These are phyloP conservation scores for Drosophila athabasca DNA, from an alignment of 1,140 invertebrate genomes.

Conservation along the genomic window DNA sequence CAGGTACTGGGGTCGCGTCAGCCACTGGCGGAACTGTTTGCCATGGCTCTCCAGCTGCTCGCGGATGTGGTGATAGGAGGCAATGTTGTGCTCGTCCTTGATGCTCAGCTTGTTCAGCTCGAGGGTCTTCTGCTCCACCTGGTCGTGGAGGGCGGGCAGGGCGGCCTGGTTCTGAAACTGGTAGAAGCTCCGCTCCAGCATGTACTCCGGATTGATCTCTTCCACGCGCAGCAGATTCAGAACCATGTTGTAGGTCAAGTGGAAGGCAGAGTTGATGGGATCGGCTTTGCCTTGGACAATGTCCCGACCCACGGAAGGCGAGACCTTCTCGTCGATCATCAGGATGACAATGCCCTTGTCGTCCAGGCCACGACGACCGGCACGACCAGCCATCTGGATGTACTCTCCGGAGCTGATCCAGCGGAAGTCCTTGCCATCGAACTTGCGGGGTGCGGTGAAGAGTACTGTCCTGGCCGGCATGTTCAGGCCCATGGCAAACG, in stretches of 20 bases:
- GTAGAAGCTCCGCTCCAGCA: slow-evolving; percentile 99
- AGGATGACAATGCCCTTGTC: slow-evolving; percentile 99
- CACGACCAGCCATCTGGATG: slow-evolving; percentile 99
- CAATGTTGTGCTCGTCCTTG: slow-evolving; percentile 90
- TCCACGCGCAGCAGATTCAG: slow-evolving; percentile 98
- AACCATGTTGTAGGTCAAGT: slow-evolving; percentile 99
- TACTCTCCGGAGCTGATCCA: slow-evolving; percentile 98
- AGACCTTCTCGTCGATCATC: slow-evolving; percentile 99
- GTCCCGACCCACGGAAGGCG: slow-evolving; percentile 91
- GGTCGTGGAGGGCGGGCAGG: slow-evolving; percentile 94
- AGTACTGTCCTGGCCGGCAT: slow-evolving; percentile 99
- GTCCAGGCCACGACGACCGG: slow-evolving; percentile 98
- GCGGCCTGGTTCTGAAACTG: slow-evolving; percentile 99
- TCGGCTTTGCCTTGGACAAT: slow-evolving; percentile 97
- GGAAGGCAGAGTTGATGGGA: slow-evolving; percentile 99
- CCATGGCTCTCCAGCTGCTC: slow-evolving; percentile 91
- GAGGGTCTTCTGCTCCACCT: slow-evolving; percentile 89
- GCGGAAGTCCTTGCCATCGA: slow-evolving; percentile 98
- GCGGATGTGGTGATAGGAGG: slow-evolving; percentile 93
- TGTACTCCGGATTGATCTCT: slow-evolving; percentile 99
- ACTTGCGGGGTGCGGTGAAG: slow-evolving; percentile 97
- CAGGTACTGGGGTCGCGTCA: slow-evolving; percentile 94
- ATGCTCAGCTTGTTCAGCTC: slow-evolving; percentile 87
- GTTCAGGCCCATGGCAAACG: slow-evolving; percentile 99
- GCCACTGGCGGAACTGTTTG: slow-evolving; percentile 89